Conservation (phyloP, 2,113 vertebrate species). For the Muntiacus muntjak region DNA sequence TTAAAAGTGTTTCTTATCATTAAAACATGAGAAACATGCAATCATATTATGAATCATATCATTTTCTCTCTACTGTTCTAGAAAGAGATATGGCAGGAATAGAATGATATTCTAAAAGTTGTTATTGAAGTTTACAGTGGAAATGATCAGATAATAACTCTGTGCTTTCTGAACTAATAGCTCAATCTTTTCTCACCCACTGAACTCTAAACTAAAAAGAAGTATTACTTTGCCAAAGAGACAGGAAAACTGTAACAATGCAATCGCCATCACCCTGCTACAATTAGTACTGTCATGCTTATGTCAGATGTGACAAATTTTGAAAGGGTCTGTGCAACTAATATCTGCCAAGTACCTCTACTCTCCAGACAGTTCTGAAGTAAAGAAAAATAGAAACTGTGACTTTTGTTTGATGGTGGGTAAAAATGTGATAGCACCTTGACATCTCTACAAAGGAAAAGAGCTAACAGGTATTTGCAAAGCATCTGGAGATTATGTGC, state of each 20-base stretch:
- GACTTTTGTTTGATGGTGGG: not conserved
- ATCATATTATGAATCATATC: not conserved
- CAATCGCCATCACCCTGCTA: not conserved
- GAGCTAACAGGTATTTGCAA: not conserved
- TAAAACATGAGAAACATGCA: not conserved
- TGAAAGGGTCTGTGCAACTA: not conserved
- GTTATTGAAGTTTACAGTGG: not conserved
- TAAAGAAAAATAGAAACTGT: not conserved
- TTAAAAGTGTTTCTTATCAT: not conserved
- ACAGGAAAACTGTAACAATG: not conserved
- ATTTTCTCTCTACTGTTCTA: not conserved
- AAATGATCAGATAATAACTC: not conserved
- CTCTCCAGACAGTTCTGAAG: not conserved
- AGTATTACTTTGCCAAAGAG: not conserved
- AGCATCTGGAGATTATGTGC: not conserved
- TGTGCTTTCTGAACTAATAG: constrained; percentile 23
- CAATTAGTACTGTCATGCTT: not conserved
- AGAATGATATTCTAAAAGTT: not conserved
- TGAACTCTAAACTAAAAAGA: not conserved
- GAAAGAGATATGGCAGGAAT: not conserved
- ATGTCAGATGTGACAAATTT: not conserved
- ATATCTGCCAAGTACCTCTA: not conserved
- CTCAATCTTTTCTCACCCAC: not conserved
- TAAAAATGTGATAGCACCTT: not conserved
- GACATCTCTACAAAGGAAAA: not conserved